Conservation (phyloP, 2,888 invertebrate species). For the Tenthredo livida region DNA sequence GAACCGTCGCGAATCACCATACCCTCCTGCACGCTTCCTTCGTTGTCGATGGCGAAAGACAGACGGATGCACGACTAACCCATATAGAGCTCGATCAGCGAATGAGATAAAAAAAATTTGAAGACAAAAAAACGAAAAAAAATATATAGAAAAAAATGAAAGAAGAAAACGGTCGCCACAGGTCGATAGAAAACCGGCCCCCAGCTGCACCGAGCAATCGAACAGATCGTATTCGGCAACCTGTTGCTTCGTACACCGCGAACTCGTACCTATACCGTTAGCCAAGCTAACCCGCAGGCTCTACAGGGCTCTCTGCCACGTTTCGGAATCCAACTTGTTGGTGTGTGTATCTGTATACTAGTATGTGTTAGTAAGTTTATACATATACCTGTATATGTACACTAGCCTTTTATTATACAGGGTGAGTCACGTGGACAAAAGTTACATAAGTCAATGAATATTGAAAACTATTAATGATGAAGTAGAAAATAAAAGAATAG, state of each 20-base stretch:
- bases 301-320: slow-evolving; percentile 34
- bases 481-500: no score
- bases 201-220: slow-evolving; percentile 45
- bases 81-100: slow-evolving; percentile 63
- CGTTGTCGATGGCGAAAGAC: neutral
- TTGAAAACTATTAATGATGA: neutral
- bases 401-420: neutral
- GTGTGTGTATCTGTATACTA: neutral
- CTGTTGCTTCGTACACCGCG: slow-evolving; percentile 64
- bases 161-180: slow-evolving; percentile 6
- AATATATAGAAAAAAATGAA: neutral
- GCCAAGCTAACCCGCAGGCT: slow-evolving; percentile 53
- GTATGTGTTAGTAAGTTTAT: neutral
- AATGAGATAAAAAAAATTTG: slow-evolving; percentile 39
- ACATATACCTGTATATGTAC: neutral
- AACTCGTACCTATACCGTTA: slow-evolving; percentile 74
- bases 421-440: neutral
- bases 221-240: slow-evolving; percentile 71
- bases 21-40: neutral
- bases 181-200: slow-evolving; percentile 45
- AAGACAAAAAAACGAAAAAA: slow-evolving; percentile 36
- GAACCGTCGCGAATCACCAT: neutral
- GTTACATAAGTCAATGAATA: neutral
- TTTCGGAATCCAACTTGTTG: slow-evolving; percentile 7
- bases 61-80: slow-evolving; percentile 68